phyloP scores from a whole-genome alignment of 1,140 invertebrate genomes.

The Lordiphosa clarofinis region DNA sequence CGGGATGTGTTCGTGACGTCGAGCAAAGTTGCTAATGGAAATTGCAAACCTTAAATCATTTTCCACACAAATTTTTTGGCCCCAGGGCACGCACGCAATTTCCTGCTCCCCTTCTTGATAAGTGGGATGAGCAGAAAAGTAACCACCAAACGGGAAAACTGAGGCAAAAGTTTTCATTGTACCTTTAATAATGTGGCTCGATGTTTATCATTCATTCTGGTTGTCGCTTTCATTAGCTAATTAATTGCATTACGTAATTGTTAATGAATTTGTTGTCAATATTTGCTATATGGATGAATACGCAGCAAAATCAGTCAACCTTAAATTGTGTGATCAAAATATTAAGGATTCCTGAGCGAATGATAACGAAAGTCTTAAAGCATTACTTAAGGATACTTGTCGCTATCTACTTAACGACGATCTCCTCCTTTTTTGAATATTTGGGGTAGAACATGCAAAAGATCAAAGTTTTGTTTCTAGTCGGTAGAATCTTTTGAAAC shows the following conservation, averaged over 20 bases:
- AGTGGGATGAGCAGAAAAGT: conserved; percentile 6
- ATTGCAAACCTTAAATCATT: conserved; percentile 71
- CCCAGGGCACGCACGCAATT: conserved; percentile 58
- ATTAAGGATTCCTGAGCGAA: too few relatives aligned
- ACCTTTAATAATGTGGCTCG: conserved; percentile 20
- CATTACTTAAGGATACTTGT: too few relatives aligned
- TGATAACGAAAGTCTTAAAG: too few relatives aligned
- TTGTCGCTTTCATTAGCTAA: conserved; percentile 48
- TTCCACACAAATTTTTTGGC: conserved; percentile 59
- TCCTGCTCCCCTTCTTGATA: conserved; percentile 1
- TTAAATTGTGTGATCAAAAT: too few relatives aligned
- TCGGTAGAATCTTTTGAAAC: too few relatives aligned
- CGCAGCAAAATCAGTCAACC: too few relatives aligned
- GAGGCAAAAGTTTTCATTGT: conserved; percentile 31
- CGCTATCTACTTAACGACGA: too few relatives aligned
- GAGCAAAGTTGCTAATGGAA: conserved; percentile 55
- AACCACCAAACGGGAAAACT: conserved; percentile 20
- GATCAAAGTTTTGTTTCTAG: too few relatives aligned
- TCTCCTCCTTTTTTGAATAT: too few relatives aligned
- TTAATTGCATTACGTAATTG: conserved; percentile 57
- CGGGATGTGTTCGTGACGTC: conserved; percentile 14
- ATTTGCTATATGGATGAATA: conserved; percentile 1
- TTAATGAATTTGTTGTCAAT: conserved; percentile 29
- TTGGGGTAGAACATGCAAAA: too few relatives aligned
- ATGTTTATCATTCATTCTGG: conserved; percentile 13